Base-by-base conservation (phyloP, 1,140 invertebrate species). In the Ericerus pela region DNA sequence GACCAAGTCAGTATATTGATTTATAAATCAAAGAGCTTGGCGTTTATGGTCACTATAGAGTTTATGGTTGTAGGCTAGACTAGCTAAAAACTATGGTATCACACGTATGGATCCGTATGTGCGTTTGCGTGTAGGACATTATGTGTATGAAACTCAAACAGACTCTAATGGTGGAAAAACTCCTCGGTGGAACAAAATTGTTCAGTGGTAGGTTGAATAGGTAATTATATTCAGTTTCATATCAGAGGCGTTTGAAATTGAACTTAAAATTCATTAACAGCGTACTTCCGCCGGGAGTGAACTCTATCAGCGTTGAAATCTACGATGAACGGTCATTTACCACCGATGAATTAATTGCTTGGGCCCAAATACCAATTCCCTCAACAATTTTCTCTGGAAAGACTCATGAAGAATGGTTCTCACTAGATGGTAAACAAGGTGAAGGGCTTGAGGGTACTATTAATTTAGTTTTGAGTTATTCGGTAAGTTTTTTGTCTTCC, bases 251-350 rank as follows among this genome's bases (percentile, higher is more conserved):
- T n/a, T n/a, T n/a, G n/a, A n/a, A n/a, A n/a, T n/a, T n/a, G n/a
- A n/a, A n/a, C n/a, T 30, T 12, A 57, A 55, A 55, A 51, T 67
- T 63, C 54, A 59, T 65, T 74, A 74, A 53, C 70, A 90, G 86
- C 66, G 79, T 88, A 64, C 72, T 96, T 41, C 89, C 91, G 14
- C 76, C 78, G 60, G 91, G 91, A 38, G 85, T 96, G 1, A 84
- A 85, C 65, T 80, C 81, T 26, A 79, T 97, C 63, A 88, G 88
- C 63, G 63, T 97, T 66, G 92, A 97, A 77, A 88, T 98, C 58
- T 97, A 86, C 72, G 94, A 98, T 73, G 94, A 98, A 73, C 85
- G 90, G 71, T 88, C 90, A 2, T 95, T 98, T 69, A 91, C 89
- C 24, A 83, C 88, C 76, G 93, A 97, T 72, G 92, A 96, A 68